These are phyloP conservation scores for Reticulitermes speratus DNA, from an alignment of 1,140 invertebrate species.

Conservation along the genomic window DNA sequence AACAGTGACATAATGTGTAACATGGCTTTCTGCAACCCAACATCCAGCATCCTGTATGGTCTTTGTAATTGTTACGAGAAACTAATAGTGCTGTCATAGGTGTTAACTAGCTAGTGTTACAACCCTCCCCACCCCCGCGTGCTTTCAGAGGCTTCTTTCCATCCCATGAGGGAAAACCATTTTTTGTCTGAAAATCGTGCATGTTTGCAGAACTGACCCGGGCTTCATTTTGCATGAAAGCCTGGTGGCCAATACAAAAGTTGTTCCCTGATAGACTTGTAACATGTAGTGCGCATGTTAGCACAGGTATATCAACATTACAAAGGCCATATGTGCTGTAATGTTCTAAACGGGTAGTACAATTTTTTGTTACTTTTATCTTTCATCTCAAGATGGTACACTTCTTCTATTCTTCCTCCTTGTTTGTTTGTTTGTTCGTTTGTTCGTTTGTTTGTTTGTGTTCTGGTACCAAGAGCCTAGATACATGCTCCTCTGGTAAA, in stretches of 20 bases:
- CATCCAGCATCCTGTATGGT: conserved; percentile 3
- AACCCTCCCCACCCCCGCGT: not conserved
- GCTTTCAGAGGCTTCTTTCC: not conserved
- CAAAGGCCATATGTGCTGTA: not conserved
- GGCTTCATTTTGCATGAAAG: not conserved
- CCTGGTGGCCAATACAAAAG: too few species aligned
- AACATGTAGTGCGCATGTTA: not conserved
- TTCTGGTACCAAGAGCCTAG: conserved; percentile 5
- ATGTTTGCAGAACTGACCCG: not conserved
- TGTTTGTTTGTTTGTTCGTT: not conserved
- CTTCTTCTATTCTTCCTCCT: not conserved
- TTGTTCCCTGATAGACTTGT: too few species aligned
- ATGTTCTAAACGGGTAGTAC: conserved; percentile 15
- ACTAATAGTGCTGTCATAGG: not conserved
- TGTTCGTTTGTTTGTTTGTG: conserved; percentile 5
- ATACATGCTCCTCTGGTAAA: not conserved
- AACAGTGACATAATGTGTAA: not conserved
- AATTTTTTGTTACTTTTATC: not conserved
- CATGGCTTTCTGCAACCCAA: conserved; percentile 5
- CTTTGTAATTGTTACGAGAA: not conserved
- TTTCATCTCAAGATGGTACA: not conserved
- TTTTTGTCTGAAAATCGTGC: conserved; percentile 12
- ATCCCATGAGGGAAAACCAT: not conserved
- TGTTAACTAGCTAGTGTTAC: too few species aligned
- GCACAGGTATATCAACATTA: not conserved